Evolutionary conservation across 2,113 vertebrate species (phyloP), one percentile per base, ranked within the genome.

Genomic region (Ammodytes marinus): DNA sequence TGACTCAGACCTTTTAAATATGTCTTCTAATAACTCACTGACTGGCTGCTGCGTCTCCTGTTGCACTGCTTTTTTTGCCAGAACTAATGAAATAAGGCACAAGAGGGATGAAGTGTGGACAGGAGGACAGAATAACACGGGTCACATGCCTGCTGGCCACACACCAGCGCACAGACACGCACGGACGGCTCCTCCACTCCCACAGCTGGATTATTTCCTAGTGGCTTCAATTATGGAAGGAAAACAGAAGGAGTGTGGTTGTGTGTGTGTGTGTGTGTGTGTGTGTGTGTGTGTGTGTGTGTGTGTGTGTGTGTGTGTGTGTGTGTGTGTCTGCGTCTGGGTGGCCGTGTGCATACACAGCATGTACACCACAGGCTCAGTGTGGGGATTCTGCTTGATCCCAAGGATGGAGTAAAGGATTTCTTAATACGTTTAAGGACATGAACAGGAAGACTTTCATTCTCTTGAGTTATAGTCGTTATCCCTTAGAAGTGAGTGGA

Each of bases 101-200:
- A 50, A 68, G 49, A 77, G 78, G 52, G 58, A 37, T 73, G 42
- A 83, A 74, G 60, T 66, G 69, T 11, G 12, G 68, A 87, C 69
- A 85, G 85, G 61, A 79, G 55, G 79, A 88, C 84, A 79, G 55
- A 83, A 58, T 52, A 64, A 75, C 68, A 42, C 3, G 9, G 64
- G 65, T 67, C 75, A 60, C 49, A 46, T 49, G 82, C 40, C 73
- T 73, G 17, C 27, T 40, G 67, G 69, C 72, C 40, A 70, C 69
- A 59, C 66, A 67, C 37, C n/a, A 54, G 39, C 61, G n/a, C 40
- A 59, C 10, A 57, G 19, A 72, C 14, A 46, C 37, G 42, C 61
- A 37, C 27, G 55, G 49, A 68, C 58, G 55, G 63, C 39, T 4
- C 37, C 75, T 50, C 42, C 1, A 42, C 57, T 79, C 8, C 50